Evolutionary conservation across 2,113 vertebrate genomes (phyloP), one percentile per base, ranked within the genome.

Genomic region (Sitta europaea): DNA sequence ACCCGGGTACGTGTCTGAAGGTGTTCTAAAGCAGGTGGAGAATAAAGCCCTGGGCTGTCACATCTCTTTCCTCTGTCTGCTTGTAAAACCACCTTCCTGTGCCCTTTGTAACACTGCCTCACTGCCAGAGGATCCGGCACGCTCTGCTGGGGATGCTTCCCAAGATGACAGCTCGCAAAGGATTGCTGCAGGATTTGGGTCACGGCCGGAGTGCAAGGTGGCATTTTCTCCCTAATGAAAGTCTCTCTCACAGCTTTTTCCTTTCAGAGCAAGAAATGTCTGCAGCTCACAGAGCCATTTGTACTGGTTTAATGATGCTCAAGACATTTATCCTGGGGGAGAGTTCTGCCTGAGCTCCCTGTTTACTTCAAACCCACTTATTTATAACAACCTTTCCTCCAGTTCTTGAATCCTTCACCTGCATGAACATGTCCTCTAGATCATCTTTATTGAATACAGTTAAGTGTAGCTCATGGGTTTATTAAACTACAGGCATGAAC

Each of bases 381-480:
- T 96, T 94, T 96, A 94, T 94, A 91, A 86, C 86, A 93, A 68
- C 90, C 61, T 95, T 92, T 82, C 72, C 78, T 90, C 50, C 66
- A 62, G 80, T 95, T 94, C 92, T 88, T 94, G 86, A 96, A 88
- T 96, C 90, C 48, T 96, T 96, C 96, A 96, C 78, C 76, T 88
- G 92, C 74, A 75, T 0, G 5, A 97, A 75, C 55, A 78, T 61
- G 57, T 89, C 88, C 83, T 73, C 92, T 97, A 97, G 77, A 96
- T 97, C 97, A 96, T 96, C 90, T 94, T 96, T 92, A 97, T 71
- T 94, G 94, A 94, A 92, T 88, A 74, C 81, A 92, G 91, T 96
- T 91, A 92, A 97, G 88, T 45, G 81, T 86, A 91, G 88, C 96
- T 96, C 92, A 77, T 76, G 92, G 90, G 88, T 75, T 94, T 96